Base-by-base conservation (phyloP, 2,888 invertebrate species). In the Andrena hattorfiana region DNA sequence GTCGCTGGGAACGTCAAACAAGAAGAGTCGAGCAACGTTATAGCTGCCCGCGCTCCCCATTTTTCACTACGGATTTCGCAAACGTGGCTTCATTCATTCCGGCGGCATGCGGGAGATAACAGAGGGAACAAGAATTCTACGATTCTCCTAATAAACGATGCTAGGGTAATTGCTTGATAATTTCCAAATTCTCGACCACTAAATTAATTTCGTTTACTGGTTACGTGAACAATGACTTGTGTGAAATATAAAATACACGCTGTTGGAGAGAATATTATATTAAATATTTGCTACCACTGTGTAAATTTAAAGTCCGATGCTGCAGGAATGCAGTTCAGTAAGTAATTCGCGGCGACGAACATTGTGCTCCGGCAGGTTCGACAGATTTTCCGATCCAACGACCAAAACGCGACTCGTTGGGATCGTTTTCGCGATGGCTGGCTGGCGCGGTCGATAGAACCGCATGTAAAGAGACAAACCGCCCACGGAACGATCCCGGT, bases 391-490 rank as follows among this genome's bases (percentile, higher is more conserved):
- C 48, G 7, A 30, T 26, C 30, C 20, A 13, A 16, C 48, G 67
- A 20, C 23, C 10, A 2, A 48, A 20, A n/a, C 16, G 6, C 4
- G 20, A n/a, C 32, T 23, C 48, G 48, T 30, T 51, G 26, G 26
- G 30, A 51, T 51, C 23, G 60, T 42, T 42, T 42, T 42, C 42
- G 42, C 16, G 42, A 16, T 42, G 42, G 42, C 42, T 42, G 4
- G 42, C 42, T 42, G 32, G 30, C 49, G 56, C 32, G 75, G 68
- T 75, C 48, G 49, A 60, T 59, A 26, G 26, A 51, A 49, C 42
- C 48, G 26, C 42, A 49, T 28, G 51, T 49, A 75, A 74, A 64
- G 67, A 32, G 59, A 20, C n/a, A n/a, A 16, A 28, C 30, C 20
- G 20, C 62, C 72, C 48, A 62, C 62, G 62, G 23, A 51, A 48